A percentile compares a stretch with the other conserved stretches of the same genome.
These are phyloP conservation scores for Dendronephthya gigantea DNA, from an alignment of 64 coral and sea anemone species.

Conservation along the genomic window DNA sequence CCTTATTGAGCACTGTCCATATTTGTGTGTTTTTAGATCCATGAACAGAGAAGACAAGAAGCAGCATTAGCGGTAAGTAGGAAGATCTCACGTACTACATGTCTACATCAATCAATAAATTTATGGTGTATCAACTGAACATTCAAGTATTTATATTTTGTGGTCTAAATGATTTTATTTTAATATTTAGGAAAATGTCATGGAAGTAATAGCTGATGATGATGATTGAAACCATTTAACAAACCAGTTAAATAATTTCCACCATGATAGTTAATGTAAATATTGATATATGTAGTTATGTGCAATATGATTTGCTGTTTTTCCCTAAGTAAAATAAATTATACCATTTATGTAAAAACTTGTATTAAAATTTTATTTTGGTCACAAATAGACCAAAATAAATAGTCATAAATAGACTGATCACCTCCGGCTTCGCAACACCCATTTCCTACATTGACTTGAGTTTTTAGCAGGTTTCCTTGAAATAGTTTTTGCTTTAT, in stretches of 20 bases:
- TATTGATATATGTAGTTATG: background rate
- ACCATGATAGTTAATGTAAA: background rate
- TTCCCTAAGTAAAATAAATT: too few relatives aligned
- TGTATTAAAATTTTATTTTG: too few relatives aligned
- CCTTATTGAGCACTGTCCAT: too few relatives aligned
- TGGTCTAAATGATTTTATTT: background rate
- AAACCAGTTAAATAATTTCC: too few relatives aligned
- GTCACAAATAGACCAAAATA: too few relatives aligned
- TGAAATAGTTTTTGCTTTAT: constrained; percentile 34
- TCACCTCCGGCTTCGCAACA: too few relatives aligned
- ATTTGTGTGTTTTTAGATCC: background rate
- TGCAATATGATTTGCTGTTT: background rate
- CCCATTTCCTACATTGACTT: too few relatives aligned
- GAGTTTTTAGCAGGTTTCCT: too few relatives aligned
- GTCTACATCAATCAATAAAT: too few relatives aligned
- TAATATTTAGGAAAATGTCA: background rate
- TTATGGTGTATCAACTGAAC: too few relatives aligned
- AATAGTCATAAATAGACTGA: too few relatives aligned
- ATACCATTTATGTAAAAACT: too few relatives aligned
- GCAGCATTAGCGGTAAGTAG: background rate
- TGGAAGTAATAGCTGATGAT: constrained; percentile 3
- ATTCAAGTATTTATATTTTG: background rate
- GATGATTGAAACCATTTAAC: background rate
- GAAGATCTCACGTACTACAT: background rate
- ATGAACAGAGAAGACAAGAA: constrained; percentile 11